Base-by-base conservation (phyloP, 2,113 vertebrate genomes). In the Anoplopoma fimbria region DNA sequence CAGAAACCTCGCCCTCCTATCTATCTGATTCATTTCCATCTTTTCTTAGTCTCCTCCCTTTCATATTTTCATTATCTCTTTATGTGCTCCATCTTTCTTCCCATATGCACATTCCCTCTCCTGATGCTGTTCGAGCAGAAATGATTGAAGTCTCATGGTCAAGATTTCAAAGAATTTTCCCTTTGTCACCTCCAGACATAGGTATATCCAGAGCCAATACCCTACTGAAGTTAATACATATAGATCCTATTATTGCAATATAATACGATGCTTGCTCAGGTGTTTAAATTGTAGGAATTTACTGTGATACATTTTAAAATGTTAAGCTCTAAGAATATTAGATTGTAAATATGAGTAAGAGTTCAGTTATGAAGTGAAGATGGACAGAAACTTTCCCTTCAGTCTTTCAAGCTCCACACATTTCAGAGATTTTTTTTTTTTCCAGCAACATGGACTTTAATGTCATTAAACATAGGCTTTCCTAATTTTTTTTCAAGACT, bases 11-110 rank as follows among this genome's bases (percentile, higher is more conserved):
- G 77, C 33, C 47, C 81, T 75, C 49, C 81, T 69, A 73, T 82
- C 79, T 69, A 33, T 84, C 84, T 86, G 47, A 49, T 78, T 84
- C 25, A 58, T 49, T 60, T 76, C 69, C 80, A 68, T 31, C 68
- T 68, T 75, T 71, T 47, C 38, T 47, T 42, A 9, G 4, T 69
- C 64, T 60, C 67, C 61, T 49, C 29, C 27, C 62, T 70, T 80
- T 82, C 33, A 64, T 47, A 33, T 60, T 61, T 34, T 57, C 42
- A 27, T 36, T 63, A 13, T 42, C 17, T 65, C 62, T 74, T 72
- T 15, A 73, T 71, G 72, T 25, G 53, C 65, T 45, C 49, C 29
- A 25, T 29, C 42, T 68, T 69, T 69, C 23, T 27, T 8, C 65
- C 53, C 53, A 69, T 70, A 34, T 60, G 70, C 67, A 33, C 29